Evolutionary conservation across 2,113 vertebrate genomes (phyloP), one percentile per base, ranked within the genome.

Genomic region (Clupea harengus): DNA sequence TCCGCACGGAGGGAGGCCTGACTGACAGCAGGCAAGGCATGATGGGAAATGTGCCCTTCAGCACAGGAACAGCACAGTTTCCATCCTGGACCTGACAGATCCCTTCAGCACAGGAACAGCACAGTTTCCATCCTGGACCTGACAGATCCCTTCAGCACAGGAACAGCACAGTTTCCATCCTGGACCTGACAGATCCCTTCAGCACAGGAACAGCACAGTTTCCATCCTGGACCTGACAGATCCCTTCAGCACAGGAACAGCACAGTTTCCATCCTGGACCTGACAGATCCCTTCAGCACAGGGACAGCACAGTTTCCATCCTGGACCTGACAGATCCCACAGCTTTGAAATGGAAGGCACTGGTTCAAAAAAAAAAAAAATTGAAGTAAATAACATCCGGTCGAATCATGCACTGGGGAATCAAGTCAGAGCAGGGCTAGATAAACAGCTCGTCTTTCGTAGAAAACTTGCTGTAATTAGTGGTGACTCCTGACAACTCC

Each of bases 401-500:
- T 78, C 11, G 13, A 39, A 15, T 39, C 72, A 15, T 78, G 4
- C 32, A 17, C 28, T 78, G 72, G 72, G 28, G 11, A 78, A 0
- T 39, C 10, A 17, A 17, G 72, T 13, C 28, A 17, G 72, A 39
- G 5, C 11, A 13, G 72, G 72, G 11, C 32, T 39, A 17, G 13
- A 15, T 78, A 39, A 39, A 78, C 72, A 78, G 72, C 25, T 32
- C 72, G 13, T 78, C 17, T 18, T 13, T 13, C 64, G 1, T 25
- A 1, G n/a, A n/a, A 67, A 67, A 9, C n/a, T 1, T 28, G n/a
- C 72, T 39, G 11, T 15, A 78, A 17, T 78, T 78, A n/a, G 49
- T 75, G n/a, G 22, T 3, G 81, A 83, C 50, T 78, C 47, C 39
- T 84, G 54, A 90, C 67, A 82, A 86, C 44, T 82, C 50, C n/a